Base-by-base conservation (phyloP, 2,113 vertebrate species). In the Pardalotus punctatus region DNA sequence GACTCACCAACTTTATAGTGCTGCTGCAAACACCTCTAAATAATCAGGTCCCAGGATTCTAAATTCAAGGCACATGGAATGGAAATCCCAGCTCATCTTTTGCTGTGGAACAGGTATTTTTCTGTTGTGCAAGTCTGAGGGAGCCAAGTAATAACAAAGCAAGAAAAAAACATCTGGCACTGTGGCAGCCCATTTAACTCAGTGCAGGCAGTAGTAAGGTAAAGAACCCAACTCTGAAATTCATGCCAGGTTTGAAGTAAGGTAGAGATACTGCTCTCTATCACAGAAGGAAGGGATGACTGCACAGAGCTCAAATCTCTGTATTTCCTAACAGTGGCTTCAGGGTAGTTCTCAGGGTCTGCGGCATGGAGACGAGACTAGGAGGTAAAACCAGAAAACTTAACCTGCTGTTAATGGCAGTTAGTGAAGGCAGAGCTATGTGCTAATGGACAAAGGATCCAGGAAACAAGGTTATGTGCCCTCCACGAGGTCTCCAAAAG, bases 51-150 rank as follows among this genome's bases (percentile, higher is more conserved):
- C 47, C 40, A 43, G 47, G 40, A 80, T 83, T 79, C 45, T 76
- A 91, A 81, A 88, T 95, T 96, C 88, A 87, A 73, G 62, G 54
- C 81, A 81, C 65, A 84, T 22, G 76, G 36, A 88, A 27, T 81
- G 76, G 80, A 96, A 96, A 95, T 61, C 40, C 83, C 57, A 93
- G 40, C 53, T 81, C 45, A 62, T 81, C 61, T 64, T 95, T 78
- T 93, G 36, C 51, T 47, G 10, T 72, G n/a, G 65, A 95, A 81
- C 29, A 62, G 38, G 31, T 47, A 21, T 78, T 92, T 93, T 93
- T 90, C 64, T 71, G 29, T 90, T 83, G 45, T 56, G 11, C 22
- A n/a, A 36, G 7, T 86, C 62, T 17, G 10, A 90, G 61, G 22
- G 50, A 93, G 71, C 51, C 60, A 93, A 80, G 36, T 38, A 67